Evolutionary conservation across 2,113 vertebrate genomes (phyloP).

Genomic region (Melospiza melodia): DNA sequence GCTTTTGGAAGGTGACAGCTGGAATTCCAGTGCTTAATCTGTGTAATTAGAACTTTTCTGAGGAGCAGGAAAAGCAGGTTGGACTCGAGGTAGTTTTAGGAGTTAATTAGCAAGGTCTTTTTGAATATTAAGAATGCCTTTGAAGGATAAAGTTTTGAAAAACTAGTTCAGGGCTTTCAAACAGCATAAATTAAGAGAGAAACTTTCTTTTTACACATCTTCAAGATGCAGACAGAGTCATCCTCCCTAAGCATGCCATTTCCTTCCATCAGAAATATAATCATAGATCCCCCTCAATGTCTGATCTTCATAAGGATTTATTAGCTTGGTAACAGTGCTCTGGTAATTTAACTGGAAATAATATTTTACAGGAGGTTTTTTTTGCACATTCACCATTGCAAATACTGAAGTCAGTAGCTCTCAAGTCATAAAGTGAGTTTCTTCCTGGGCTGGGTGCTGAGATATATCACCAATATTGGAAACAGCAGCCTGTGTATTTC

Average conservation of each 20-base stretch:
- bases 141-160: slow-evolving; percentile 65
- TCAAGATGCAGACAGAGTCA: slow-evolving; percentile 31
- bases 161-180: slow-evolving; percentile 68
- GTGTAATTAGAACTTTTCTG: slow-evolving; percentile 64
- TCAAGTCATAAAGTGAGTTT: background rate
- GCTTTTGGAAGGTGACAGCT: slow-evolving; percentile 60
- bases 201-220: slow-evolving; percentile 27
- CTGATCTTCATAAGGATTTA: slow-evolving; percentile 11
- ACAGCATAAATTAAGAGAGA: slow-evolving; percentile 64
- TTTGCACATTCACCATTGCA: background rate
- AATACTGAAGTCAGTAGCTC: background rate
- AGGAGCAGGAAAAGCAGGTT: slow-evolving; percentile 56
- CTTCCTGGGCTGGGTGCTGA: background rate
- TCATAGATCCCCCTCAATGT: background rate
- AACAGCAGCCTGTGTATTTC: background rate
- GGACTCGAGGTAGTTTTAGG: slow-evolving; percentile 61
- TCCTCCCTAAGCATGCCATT: background rate
- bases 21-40: slow-evolving; percentile 64
- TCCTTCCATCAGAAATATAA: slow-evolving; percentile 25
- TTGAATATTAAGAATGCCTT: slow-evolving; percentile 66
- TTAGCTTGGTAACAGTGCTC: background rate
- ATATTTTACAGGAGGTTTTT: background rate
- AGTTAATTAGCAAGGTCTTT: slow-evolving; percentile 67
- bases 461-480: background rate
- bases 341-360: background rate